Evolutionary conservation across 1,140 invertebrate species (phyloP), one percentile per base, ranked within the genome.

Genomic region (Archegozetes longisetosus): DNA sequence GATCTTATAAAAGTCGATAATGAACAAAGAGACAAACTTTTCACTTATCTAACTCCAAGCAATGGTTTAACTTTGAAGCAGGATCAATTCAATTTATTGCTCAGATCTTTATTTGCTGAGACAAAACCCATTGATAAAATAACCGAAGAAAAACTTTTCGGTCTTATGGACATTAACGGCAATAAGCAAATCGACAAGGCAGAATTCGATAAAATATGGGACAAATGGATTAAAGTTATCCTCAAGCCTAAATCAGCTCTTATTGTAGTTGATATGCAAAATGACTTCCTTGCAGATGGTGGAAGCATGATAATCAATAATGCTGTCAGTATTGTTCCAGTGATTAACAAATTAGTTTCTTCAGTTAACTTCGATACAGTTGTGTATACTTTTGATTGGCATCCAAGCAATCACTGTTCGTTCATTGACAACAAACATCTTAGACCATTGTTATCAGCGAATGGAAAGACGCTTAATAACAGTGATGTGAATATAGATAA

Each of bases 321-420:
- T 40, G 32, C 6, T 17, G 6, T 9, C 6, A 40, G 6, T 9
- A 85, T 91, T 32, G 81, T 92, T 59, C 84, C 89, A 58, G 86
- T 89, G 1, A 93, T 96, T 64, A 98, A 98, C 77, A 76, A 80
- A 49, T 72, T 98, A 17, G 72, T 98, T 64, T 84, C 88, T 32
- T 81, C 80, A 0, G 84, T 89, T 22, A 77, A 81, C 55, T 98
- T 97, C 73, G 86, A 96, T 73, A 78, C 81, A 1, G 83, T 97
- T n/a, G 89, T 92, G 68, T 98, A 97, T 74, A 90, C 91, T 0
- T 75, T 89, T 57, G 94, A 98, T 74, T 98, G 93, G 92, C 94
- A 98, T 79, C 93, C 93, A 0, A 80, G 81, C 29, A 84, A 96
- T 76, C 94, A 98, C 74, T 85, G 97, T 25, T 96, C 91, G 17